A percentile compares a stretch with the other conserved stretches of the same genome.
These are phyloP conservation scores for Adineta ricciae DNA, from an alignment of 2,888 invertebrate genomes.

Conservation along the genomic window DNA sequence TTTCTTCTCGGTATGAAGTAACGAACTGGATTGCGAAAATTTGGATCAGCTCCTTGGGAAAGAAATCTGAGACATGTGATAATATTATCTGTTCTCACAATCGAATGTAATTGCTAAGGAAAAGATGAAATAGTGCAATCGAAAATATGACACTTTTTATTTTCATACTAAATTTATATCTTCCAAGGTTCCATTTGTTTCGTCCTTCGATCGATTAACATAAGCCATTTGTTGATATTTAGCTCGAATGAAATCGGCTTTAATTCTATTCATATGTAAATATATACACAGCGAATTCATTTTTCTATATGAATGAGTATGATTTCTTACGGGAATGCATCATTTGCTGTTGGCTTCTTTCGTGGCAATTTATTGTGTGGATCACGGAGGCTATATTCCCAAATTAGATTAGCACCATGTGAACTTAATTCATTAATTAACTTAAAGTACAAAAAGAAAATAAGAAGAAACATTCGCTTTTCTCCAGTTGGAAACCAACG, in stretches of 20 bases:
- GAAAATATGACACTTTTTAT: not conserved
- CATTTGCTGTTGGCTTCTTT: conserved; percentile 78
- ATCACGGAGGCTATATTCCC: conserved; percentile 86
- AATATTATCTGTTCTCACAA: conserved; percentile 80
- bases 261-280: not conserved
- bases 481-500: too few species aligned
- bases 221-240: conserved; percentile 81
- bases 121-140: conserved; percentile 28
- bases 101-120: conserved; percentile 71
- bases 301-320: not conserved
- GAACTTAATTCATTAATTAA: conserved; percentile 79
- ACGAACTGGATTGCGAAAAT: conserved; percentile 55
- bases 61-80: conserved; percentile 83
- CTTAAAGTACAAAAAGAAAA: conserved; percentile 53
- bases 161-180: conserved; percentile 63
- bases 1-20: too few species aligned
- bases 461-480: conserved; percentile 27
- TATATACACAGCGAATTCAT: not conserved
- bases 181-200: conserved; percentile 47
- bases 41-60: conserved; percentile 89
- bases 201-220: conserved; percentile 47
- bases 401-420: conserved; percentile 89
- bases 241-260: conserved; percentile 70
- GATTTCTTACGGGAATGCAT: conserved; percentile 68
- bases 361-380: conserved; percentile 62